Evolutionary conservation across 2,113 vertebrate species (phyloP), one percentile per base, ranked within the genome.

Genomic region (Sus scrofa): DNA sequence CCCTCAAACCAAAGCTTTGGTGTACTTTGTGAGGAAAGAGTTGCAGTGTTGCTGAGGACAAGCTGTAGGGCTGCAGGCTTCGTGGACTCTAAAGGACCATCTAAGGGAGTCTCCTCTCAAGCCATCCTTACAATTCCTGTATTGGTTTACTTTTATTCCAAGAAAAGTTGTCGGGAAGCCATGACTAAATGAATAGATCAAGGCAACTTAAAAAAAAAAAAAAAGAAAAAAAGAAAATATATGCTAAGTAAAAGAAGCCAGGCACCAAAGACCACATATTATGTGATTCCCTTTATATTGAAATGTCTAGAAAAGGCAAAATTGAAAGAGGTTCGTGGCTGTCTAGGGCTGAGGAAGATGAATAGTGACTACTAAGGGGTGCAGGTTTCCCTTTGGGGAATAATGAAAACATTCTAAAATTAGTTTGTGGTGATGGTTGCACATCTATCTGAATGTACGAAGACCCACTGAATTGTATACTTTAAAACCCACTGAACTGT

Each of bases 321-420:
- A n/a, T 32, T 60, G 30, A 85, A 60, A 65, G 34, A 77, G 83
- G 78, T 44, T 44, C 9, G 34, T 50, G 19, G 30, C 71, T 92
- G 10, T 44, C 16, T 39, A 52, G 14, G 78, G 44, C 65, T 90
- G 32, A 77, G 22, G 32, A 5, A 74, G 79, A 39, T 14, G 39
- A 9, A 5, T 27, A 65, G 18, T 37, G n/a, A 71, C 30, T 70
- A 39, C 39, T 70, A 52, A 65, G 19, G 15, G 32, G 22, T 78
- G 37, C 14, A 30, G 67, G 37, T 15, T 86, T 86, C 82, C 79
- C 30, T 82, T 50, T 82, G 20, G n/a, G 37, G 18, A 6, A 79
- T 68, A 27, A 60, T 85, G 68, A 79, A 75, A 87, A 54, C 79
- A n/a, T 65, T 70, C 27, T 82, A 62, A 85, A 94, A n/a, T 71